These are phyloP conservation scores for Arvicanthis niloticus DNA, from an alignment of 2,113 vertebrate genomes.

Conservation along the genomic window DNA sequence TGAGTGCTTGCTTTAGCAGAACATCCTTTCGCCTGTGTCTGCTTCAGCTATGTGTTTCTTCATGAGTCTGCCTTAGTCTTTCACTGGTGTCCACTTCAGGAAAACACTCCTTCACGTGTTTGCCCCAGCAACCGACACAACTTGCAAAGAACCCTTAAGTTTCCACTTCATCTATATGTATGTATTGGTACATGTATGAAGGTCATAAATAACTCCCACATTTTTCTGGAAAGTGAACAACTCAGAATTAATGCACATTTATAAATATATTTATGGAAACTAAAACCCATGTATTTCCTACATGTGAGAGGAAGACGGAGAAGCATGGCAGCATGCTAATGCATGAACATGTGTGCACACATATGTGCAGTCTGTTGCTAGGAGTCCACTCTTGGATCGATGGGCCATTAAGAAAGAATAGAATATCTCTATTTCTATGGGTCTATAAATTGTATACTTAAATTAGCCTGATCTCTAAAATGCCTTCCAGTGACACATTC, in stretches of 20 bases:
- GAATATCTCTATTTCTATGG: not conserved
- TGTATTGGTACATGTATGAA: not conserved
- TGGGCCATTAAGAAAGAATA: not conserved
- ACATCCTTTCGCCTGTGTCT: too few relatives aligned
- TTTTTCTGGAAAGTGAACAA: not conserved
- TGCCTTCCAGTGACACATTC: not conserved
- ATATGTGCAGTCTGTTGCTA: not conserved
- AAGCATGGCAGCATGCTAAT: accelerated
- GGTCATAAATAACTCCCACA: not conserved
- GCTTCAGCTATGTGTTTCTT: too few relatives aligned
- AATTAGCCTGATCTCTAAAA: not conserved
- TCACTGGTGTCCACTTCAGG: too few relatives aligned
- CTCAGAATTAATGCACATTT: not conserved
- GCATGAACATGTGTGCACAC: accelerated
- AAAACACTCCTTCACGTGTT: too few relatives aligned
- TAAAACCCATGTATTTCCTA: not conserved
- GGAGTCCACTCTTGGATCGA: not conserved
- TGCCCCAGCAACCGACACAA: too few relatives aligned
- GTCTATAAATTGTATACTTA: not conserved
- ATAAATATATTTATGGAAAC: not conserved
- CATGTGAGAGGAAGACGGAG: not conserved
- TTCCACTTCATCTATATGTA: too few relatives aligned
- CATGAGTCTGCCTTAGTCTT: too few relatives aligned
- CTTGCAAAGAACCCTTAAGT: too few relatives aligned
- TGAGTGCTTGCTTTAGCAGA: too few relatives aligned